Evolutionary conservation across 2,113 vertebrate genomes (phyloP).

Genomic region (Arizona elegans): DNA sequence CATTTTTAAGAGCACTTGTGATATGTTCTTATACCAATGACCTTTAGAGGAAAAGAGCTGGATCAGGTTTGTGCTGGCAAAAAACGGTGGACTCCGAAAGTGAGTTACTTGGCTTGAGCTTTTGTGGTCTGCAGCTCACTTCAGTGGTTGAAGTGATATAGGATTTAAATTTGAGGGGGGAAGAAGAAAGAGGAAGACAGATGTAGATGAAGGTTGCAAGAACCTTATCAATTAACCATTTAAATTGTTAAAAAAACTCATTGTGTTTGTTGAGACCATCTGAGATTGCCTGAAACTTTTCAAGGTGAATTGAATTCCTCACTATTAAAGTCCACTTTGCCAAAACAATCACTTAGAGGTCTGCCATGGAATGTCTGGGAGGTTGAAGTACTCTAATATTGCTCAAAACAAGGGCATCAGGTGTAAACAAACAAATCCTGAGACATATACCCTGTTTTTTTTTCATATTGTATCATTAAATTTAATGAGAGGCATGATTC

Average conservation of each 20-base stretch:
- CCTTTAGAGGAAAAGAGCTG: neutral
- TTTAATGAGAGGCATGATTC: no score
- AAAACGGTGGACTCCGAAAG: neutral
- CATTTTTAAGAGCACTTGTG: neutral
- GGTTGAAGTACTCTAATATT: neutral
- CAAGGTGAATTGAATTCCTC: neutral
- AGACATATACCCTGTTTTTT: neutral
- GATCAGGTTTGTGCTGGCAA: neutral
- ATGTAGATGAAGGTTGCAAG: neutral
- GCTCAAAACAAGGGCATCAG: neutral
- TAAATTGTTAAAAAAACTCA: neutral
- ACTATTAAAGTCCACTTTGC: neutral
- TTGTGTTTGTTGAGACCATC: neutral
- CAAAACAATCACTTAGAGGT: neutral
- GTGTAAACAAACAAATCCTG: neutral
- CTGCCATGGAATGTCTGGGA: neutral
- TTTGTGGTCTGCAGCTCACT: neutral
- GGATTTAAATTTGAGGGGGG: neutral
- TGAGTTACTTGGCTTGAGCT: neutral
- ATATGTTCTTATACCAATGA: neutral
- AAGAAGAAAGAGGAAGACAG: neutral
- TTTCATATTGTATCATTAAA: neutral
- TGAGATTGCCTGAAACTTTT: neutral
- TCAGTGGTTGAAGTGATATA: neutral
- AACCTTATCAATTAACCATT: neutral